Percentiles rank a stretch among this genome's conserved stretches.
Conservation (phyloP, 1,140 invertebrate species). For the Colletes gigas region DNA sequence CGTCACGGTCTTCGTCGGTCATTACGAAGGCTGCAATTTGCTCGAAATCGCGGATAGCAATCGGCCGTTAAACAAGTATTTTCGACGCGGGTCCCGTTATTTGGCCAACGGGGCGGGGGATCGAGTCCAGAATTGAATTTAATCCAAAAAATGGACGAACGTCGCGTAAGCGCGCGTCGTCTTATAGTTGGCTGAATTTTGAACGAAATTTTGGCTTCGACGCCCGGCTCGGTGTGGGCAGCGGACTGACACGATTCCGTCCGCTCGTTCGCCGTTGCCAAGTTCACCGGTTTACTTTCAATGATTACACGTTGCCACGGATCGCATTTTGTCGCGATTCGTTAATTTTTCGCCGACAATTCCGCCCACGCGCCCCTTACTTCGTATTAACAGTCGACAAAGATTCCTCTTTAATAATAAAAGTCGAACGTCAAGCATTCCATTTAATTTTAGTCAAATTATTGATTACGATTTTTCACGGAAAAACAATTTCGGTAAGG, state of each 20-base stretch:
- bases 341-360: neutral
- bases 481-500: too few species aligned
- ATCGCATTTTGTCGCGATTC: constrained; percentile 22
- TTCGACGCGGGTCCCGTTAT: constrained; percentile 36
- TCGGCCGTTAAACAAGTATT: constrained; percentile 31
- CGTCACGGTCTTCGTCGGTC: constrained; percentile 6
- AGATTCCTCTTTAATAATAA: neutral
- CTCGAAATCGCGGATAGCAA: constrained; percentile 3
- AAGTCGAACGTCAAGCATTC: too few species aligned
- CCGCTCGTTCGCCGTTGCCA: constrained; percentile 47
- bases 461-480: too few species aligned
- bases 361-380: too few species aligned
- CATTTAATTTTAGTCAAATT: too few species aligned
- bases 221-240: constrained; percentile 45
- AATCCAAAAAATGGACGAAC: constrained; percentile 58
- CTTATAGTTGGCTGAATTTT: constrained; percentile 64
- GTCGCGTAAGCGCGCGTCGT: constrained; percentile 58
- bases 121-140: constrained; percentile 52
- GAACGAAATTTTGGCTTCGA: constrained; percentile 61
- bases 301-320: constrained; percentile 39
- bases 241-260: constrained; percentile 50
- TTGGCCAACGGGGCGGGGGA: neutral
- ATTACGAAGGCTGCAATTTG: neutral
- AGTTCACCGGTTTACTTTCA: constrained; percentile 60
- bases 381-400: too few species aligned